A percentile compares a stretch with the other conserved stretches of the same genome.
Conservation (phyloP, 2,888 invertebrate species). For the Micropterix aruncella region DNA sequence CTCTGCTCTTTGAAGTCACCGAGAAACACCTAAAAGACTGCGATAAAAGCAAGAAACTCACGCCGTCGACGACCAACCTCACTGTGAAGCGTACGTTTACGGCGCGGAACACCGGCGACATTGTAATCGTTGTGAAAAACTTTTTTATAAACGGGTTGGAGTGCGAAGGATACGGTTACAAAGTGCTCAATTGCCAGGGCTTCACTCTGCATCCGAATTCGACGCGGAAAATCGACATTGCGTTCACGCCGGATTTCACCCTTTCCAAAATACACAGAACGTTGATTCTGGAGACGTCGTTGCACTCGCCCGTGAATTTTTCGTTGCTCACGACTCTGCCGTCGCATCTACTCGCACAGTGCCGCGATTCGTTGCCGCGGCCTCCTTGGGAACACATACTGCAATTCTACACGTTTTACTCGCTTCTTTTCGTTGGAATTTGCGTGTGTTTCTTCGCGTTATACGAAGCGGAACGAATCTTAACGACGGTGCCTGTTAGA, state of each 20-base stretch:
- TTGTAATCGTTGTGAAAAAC: constrained; percentile 55
- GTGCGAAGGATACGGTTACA: constrained; percentile 72
- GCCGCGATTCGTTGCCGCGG: constrained; percentile 48
- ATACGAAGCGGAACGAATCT: constrained; percentile 57
- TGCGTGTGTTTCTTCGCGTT: constrained; percentile 46
- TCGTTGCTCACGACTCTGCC: constrained; percentile 51
- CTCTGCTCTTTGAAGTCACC: constrained; percentile 65
- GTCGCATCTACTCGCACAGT: constrained; percentile 45
- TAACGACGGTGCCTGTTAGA: constrained; percentile 35
- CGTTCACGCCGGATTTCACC: constrained; percentile 81
- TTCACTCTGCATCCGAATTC: constrained; percentile 59
- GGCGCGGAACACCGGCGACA: constrained; percentile 69
- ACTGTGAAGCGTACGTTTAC: constrained; percentile 67
- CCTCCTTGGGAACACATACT: constrained; percentile 37
- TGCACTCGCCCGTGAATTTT: constrained; percentile 48
- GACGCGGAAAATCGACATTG: constrained; percentile 66
- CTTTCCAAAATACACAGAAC: constrained; percentile 55
- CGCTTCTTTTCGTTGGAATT: constrained; percentile 9
- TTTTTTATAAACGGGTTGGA: constrained; percentile 47
- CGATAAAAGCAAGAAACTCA: constrained; percentile 17
- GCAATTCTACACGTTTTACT: constrained; percentile 28
- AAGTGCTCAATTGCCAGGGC: constrained; percentile 57
- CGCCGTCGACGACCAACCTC: constrained; percentile 8
- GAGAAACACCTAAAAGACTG: constrained; percentile 43
- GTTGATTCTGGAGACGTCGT: constrained; percentile 45